Evolutionary conservation across 2,888 invertebrate species (phyloP).

Genomic region (Tolmerus cingulatus): DNA sequence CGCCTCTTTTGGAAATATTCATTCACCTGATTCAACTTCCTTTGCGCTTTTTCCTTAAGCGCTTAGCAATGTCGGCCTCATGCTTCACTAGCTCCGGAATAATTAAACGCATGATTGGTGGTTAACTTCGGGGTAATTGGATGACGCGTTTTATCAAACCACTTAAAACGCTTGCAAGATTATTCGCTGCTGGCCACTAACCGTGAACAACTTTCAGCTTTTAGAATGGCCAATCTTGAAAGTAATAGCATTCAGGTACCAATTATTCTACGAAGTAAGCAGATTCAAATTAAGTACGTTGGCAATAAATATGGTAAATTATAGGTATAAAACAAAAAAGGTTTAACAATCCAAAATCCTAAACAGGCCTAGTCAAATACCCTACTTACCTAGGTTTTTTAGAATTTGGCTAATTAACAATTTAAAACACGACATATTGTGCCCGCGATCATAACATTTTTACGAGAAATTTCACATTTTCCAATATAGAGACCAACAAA

Average conservation of each 20-base stretch:
- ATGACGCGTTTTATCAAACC: not conserved
- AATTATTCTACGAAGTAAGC: not conserved
- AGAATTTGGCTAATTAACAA: too few relatives aligned
- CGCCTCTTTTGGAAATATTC: slow-evolving; percentile 1
- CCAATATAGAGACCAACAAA: too few relatives aligned
- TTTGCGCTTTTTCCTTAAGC: not conserved
- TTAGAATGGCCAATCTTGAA: not conserved
- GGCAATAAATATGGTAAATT: not conserved
- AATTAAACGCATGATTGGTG: slow-evolving; percentile 39
- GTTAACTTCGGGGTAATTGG: slow-evolving; percentile 1
- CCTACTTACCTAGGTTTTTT: too few relatives aligned
- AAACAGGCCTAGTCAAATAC: too few relatives aligned
- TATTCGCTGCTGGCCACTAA: not conserved
- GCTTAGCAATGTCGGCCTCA: not conserved
- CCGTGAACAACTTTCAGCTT: not conserved
- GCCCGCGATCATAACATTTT: too few relatives aligned
- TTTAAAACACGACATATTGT: too few relatives aligned
- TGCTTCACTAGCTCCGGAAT: not conserved
- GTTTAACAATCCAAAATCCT: not conserved
- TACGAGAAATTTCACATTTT: too few relatives aligned
- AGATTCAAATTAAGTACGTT: not conserved
- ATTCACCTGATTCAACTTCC: slow-evolving; percentile 38
- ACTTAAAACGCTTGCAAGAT: not conserved
- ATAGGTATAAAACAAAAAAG: not conserved
- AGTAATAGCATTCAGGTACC: not conserved